These are phyloP conservation scores for Liopterus haemorrhoidalis DNA, from an alignment of 2,888 invertebrate species.

Conservation along the genomic window DNA sequence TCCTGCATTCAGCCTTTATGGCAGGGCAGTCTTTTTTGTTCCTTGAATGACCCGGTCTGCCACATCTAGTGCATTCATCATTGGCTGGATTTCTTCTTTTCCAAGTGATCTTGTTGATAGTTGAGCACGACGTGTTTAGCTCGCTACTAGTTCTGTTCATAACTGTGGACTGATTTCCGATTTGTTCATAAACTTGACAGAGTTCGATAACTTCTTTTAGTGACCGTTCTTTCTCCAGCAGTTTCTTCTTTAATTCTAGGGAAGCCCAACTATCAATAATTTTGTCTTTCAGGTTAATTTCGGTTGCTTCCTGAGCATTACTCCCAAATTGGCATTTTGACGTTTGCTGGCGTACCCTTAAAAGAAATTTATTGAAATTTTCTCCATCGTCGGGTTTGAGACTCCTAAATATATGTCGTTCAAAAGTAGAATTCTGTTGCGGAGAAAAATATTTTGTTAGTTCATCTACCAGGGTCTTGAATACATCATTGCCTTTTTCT, in stretches of 20 bases:
- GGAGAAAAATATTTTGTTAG: slow-evolving; percentile 23
- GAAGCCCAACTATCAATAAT: slow-evolving; percentile 15
- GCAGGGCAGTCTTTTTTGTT: slow-evolving; percentile 20
- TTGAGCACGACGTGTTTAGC: not conserved
- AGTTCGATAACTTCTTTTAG: slow-evolving; percentile 17
- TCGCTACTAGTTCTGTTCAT: slow-evolving; percentile 7
- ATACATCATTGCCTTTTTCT: slow-evolving; percentile 7
- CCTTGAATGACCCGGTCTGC: slow-evolving; percentile 9
- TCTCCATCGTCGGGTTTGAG: slow-evolving; percentile 34
- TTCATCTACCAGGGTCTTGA: slow-evolving; percentile 4
- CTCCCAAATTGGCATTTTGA: slow-evolving; percentile 33
- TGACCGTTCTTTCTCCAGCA: slow-evolving; percentile 13
- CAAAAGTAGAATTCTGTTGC: slow-evolving; percentile 35
- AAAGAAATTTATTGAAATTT: slow-evolving; percentile 35
- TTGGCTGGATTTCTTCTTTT: not conserved
- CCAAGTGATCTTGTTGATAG: not conserved
- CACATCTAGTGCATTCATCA: slow-evolving; percentile 19
- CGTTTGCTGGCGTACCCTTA: slow-evolving; percentile 35
- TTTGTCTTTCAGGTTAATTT: slow-evolving; percentile 16
- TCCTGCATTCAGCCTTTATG: slow-evolving; percentile 21
- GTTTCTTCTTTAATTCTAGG: slow-evolving; percentile 15
- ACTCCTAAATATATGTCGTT: slow-evolving; percentile 36
- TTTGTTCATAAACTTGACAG: slow-evolving; percentile 32
- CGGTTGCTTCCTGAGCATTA: slow-evolving; percentile 7
- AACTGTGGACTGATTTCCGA: slow-evolving; percentile 57